Evolutionary conservation across 2,888 invertebrate species (phyloP).

Genomic region (Blera fallax): DNA sequence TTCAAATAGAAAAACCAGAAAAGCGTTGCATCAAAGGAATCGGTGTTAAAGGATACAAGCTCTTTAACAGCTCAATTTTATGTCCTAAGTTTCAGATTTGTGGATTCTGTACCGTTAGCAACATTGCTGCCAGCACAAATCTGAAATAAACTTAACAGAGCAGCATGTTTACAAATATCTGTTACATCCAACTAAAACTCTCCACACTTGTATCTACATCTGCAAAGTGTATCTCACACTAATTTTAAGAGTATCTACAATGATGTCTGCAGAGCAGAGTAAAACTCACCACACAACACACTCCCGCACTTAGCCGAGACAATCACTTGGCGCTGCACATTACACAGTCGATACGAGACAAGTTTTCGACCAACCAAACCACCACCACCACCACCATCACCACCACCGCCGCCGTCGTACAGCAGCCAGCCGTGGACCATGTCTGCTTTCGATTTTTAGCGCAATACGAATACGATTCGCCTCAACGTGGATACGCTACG

Average conservation of each 20-base stretch:
- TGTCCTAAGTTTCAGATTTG: too few relatives aligned
- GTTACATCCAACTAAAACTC: neutral
- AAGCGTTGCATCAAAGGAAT: too few relatives aligned
- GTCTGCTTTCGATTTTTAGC: conserved; percentile 70
- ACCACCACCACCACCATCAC: conserved; percentile 26
- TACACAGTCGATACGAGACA: conserved; percentile 7
- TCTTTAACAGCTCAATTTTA: too few relatives aligned
- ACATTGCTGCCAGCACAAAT: neutral
- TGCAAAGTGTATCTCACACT: neutral
- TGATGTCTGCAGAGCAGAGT: neutral
- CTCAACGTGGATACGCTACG: conserved; percentile 52
- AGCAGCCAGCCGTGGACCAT: conserved; percentile 35
- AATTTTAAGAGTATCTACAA: conserved; percentile 5
- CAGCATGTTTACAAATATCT: neutral
- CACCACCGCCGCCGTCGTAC: neutral
- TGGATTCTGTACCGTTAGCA: neutral
- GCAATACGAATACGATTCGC: conserved; percentile 48
- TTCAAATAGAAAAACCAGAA: too few relatives aligned
- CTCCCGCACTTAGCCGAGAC: conserved; percentile 55
- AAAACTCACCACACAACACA: conserved; percentile 51
- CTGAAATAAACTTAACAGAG: neutral
- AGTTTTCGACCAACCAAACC: conserved; percentile 63
- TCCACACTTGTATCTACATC: neutral
- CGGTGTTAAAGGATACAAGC: too few relatives aligned
- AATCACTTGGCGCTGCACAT: conserved; percentile 37